Evolutionary conservation across 2,113 vertebrate species (phyloP).

Genomic region (Thalassarche chlororhynchos): DNA sequence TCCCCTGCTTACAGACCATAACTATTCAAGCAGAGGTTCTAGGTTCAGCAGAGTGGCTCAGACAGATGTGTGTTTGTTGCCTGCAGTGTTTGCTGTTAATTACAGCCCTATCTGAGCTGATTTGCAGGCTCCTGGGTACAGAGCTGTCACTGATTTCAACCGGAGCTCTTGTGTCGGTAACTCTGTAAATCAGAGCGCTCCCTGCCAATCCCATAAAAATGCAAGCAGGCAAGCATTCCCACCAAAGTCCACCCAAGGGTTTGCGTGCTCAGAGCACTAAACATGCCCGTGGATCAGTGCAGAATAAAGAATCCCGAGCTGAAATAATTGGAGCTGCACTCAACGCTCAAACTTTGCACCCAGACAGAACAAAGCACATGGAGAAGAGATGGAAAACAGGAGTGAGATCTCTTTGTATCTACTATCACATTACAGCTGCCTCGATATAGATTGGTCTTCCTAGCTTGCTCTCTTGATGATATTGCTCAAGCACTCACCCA

Average conservation of each 20-base stretch:
- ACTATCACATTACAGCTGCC: background rate
- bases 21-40: background rate
- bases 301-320: background rate
- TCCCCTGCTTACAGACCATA: background rate
- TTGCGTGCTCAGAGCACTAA: background rate
- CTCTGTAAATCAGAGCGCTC: background rate
- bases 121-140: background rate
- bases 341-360: fast-evolving
- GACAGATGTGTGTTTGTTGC: background rate
- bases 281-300: too few species aligned
- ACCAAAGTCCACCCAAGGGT: background rate
- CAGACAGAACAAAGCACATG: background rate
- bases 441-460: background rate
- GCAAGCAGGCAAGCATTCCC: background rate
- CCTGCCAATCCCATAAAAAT: background rate
- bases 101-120: background rate
- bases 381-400: background rate
- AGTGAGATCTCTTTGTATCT: background rate
- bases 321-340: background rate
- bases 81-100: background rate
- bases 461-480: background rate
- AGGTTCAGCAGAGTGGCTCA: background rate
- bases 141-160: background rate
- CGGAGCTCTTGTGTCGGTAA: background rate
- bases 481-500: constrained; percentile 80